These are phyloP conservation scores for Martes martes DNA, from an alignment of 2,113 vertebrate species.

Conservation along the genomic window DNA sequence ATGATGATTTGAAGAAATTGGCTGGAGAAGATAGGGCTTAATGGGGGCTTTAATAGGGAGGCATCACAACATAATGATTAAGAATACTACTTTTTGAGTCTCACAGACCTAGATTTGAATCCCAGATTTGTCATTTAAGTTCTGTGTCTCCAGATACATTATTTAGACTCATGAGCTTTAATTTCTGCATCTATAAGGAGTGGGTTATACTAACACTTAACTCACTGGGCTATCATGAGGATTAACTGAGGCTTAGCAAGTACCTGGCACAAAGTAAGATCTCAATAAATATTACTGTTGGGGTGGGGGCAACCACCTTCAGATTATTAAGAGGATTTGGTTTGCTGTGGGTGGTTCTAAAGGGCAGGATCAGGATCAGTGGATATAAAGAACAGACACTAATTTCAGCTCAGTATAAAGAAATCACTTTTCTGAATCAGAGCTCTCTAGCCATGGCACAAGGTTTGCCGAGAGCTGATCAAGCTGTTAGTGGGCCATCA, in stretches of 20 bases:
- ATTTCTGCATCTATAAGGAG: not conserved
- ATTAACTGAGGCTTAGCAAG: not conserved
- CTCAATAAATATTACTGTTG: not conserved
- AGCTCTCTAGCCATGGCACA: not conserved
- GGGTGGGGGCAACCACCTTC: not conserved
- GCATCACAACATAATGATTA: not conserved
- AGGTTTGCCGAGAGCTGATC: not conserved
- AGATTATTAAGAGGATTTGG: not conserved
- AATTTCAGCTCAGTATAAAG: not conserved
- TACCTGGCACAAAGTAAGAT: not conserved
- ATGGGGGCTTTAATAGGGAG: not conserved
- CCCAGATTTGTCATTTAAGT: not conserved
- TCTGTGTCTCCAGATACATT: not conserved
- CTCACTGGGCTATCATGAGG: not conserved
- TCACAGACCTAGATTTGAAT: slow-evolving; percentile 22
- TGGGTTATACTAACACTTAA: not conserved
- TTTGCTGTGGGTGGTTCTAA: not conserved
- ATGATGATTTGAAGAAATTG: not conserved
- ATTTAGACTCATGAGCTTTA: not conserved
- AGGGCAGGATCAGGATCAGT: not conserved
- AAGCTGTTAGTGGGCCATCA: not conserved
- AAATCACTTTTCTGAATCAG: not conserved
- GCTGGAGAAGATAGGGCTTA: not conserved
- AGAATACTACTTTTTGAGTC: not conserved
- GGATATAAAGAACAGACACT: not conserved